Base-by-base conservation (phyloP, 2,888 invertebrate species). In the Euzophera pinguis region DNA sequence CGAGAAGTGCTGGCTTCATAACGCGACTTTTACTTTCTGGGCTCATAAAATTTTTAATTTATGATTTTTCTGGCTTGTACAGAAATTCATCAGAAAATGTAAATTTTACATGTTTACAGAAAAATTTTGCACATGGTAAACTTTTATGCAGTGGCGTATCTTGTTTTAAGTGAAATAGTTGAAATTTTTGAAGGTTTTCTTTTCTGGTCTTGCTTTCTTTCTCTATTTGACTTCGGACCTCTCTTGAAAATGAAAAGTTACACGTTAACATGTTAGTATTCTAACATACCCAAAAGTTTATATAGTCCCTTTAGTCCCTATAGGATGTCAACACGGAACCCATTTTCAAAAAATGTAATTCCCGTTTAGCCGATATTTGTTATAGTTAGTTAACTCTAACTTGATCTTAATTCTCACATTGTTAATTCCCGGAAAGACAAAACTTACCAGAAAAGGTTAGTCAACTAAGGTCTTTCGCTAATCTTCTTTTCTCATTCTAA, bases 401-500 rank as follows among this genome's bases (percentile, higher is more conserved):
- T 17, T 12, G 12, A 43, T 27, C 27, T 43, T 27, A 43, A 3
- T 5, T 29, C 4, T 12, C 22, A 43, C 29, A 22, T 50, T 13
- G 13, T 39, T 8, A 38, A 38, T 1, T 17, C 12, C 42, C 37
- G 34, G 32, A 53, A 50, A 39, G 39, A 27, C 32, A 42, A 51
- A 45, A 32, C 12, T 27, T 9, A 42, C 42, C 39, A 9, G 39
- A 42, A 42, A 27, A 45, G 45, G 32, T 45, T 45, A 45, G 29
- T 22, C 29, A 45, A 14, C 3, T 9, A 13, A 14, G 14, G 45
- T 7, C 32, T 10, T 12, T 42, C 27, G 17, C 37, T 47, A 35
- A 48, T 27, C 43, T 50, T 43, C 72, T 67, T 63, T 64, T 61
- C 56, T 71, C 63, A 53, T 60, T 62, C 65, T 56, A 52, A 63